A percentile compares a stretch with the other conserved stretches of the same genome.
phyloP scores from a whole-genome alignment of 2,113 vertebrate species.

The Nasalis larvatus region DNA sequence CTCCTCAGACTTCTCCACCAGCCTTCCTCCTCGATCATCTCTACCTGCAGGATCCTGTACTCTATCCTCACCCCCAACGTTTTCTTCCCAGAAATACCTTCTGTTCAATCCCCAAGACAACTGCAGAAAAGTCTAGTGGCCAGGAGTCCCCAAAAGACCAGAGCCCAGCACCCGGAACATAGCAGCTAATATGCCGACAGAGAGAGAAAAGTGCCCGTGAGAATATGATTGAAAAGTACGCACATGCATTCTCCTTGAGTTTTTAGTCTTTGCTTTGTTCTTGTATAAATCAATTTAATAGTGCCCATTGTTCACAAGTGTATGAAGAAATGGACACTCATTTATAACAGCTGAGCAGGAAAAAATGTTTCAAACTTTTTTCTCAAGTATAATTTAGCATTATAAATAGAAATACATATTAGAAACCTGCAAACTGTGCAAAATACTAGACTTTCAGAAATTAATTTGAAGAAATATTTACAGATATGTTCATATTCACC shows the following conservation, averaged over 20 bases:
- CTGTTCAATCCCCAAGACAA: not conserved
- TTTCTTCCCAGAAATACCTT: not conserved
- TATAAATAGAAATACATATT: not conserved
- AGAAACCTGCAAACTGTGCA: not conserved
- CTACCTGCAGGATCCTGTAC: not conserved
- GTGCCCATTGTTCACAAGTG: not conserved
- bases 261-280: not conserved
- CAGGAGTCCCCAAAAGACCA: not conserved
- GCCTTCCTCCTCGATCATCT: not conserved
- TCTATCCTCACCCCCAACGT: not conserved
- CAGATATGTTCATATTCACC: not conserved
- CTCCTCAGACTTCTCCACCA: not conserved
- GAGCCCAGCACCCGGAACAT: not conserved
- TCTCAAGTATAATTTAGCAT: not conserved
- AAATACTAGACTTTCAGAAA: not conserved
- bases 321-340: not conserved
- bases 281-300: not conserved
- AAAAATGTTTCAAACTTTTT: not conserved
- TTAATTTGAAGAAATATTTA: not conserved
- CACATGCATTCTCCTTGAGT: not conserved
- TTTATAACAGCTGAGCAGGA: not conserved
- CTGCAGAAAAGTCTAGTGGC: not conserved
- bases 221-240: not conserved
- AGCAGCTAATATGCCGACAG: not conserved
- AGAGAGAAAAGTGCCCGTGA: not conserved